phyloP scores from a whole-genome alignment of 2,113 vertebrate genomes.

The Cervus canadensis region DNA sequence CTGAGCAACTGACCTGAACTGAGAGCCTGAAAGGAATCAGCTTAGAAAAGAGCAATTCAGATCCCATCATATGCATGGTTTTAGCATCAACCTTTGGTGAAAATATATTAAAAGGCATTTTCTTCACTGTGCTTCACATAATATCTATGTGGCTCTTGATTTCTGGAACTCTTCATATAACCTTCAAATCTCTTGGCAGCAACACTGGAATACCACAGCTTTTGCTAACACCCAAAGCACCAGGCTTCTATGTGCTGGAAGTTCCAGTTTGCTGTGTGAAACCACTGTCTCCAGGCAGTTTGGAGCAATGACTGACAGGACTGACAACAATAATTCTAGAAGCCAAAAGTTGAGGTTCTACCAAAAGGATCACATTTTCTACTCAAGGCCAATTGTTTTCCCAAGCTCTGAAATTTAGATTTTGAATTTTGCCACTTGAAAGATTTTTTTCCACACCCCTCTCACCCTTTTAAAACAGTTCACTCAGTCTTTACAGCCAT shows the following conservation, averaged over 20 bases:
- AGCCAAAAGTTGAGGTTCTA: background rate
- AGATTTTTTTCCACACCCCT: background rate
- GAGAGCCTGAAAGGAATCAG: background rate
- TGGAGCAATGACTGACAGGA: background rate
- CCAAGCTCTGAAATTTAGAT: background rate
- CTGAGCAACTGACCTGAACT: background rate
- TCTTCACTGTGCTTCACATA: background rate
- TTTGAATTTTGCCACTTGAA: slow-evolving; percentile 35
- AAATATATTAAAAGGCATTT: background rate
- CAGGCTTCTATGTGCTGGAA: background rate
- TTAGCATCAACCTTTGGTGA: background rate
- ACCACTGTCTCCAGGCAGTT: slow-evolving; percentile 15
- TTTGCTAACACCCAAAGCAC: slow-evolving; percentile 12
- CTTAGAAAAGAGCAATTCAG: background rate
- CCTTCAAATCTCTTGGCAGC: slow-evolving; percentile 31
- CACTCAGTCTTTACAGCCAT: background rate
- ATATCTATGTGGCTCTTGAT: background rate
- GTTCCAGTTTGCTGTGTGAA: background rate
- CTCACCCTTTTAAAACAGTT: background rate
- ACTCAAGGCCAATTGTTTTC: slow-evolving; percentile 12
- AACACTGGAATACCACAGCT: background rate
- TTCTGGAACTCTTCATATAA: background rate
- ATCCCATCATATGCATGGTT: background rate
- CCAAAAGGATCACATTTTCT: slow-evolving; percentile 33
- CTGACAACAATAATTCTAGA: background rate